Conservation (phyloP, 2,113 vertebrate species). For the Hystrix cristata region DNA sequence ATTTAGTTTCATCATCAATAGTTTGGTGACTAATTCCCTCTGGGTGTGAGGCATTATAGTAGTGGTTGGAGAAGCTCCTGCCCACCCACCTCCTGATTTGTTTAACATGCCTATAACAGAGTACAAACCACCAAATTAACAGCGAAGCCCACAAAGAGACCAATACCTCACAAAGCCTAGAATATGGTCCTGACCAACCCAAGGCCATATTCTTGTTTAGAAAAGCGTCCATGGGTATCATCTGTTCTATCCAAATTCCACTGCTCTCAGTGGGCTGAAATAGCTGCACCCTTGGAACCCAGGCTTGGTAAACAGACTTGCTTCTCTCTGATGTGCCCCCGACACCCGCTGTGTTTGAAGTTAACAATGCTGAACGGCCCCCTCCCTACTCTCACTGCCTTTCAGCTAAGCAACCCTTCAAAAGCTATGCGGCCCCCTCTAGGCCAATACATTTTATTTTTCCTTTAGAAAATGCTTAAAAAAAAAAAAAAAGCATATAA, state of each 20-base stretch:
- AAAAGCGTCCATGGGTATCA: background rate
- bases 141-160: background rate
- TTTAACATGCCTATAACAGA: background rate
- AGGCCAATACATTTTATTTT: slow-evolving; percentile 15
- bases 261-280: background rate
- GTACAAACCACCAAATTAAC: background rate
- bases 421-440: background rate
- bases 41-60: accelerated
- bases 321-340: background rate
- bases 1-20: background rate
- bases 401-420: slow-evolving; percentile 27
- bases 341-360: background rate
- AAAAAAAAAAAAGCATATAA: background rate
- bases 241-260: background rate
- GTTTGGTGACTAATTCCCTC: background rate
- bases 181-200: background rate
- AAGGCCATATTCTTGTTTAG: background rate
- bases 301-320: background rate
- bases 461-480: background rate
- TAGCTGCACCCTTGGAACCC: background rate
- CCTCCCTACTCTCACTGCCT: background rate
- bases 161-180: background rate
- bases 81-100: background rate
- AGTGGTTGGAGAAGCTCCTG: background rate
- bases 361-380: background rate